Base-by-base conservation (phyloP, 2,113 vertebrate species). In the Catagonus wagneri region DNA sequence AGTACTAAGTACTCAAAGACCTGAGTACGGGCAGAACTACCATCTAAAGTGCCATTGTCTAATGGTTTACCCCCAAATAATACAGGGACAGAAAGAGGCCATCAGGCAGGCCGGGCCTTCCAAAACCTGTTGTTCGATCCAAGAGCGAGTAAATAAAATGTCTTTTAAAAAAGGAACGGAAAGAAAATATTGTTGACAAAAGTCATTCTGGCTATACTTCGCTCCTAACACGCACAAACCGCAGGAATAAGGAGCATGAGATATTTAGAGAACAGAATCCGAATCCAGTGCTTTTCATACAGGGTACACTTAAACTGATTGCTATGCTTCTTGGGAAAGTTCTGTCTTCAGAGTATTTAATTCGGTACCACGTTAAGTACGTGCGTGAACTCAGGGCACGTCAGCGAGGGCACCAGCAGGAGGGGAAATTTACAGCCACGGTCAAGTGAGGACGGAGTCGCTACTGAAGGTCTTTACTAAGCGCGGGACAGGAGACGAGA, bases 341-440 rank as follows among this genome's bases (percentile, higher is more conserved):
- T 10, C 63, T 34, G 52, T 68, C 16, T 88, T 68, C 17, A 54
- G 34, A 74, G 44, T 27, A 27, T 36, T 78, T 54, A 76, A 79
- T n/a, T n/a, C 32, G 13, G 22, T 23, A 32, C 6, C 23, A 85
- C 29, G 52, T 52, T 52, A 29, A 89, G 29, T 15, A 0, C 23
- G 4, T 6, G 7, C 19, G 56, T n/a, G 36, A 22, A 4, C 52
- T 39, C 22, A 27, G 65, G 1, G 14, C 12, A 0, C 4, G 0
- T 25, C 15, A 58, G 5, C 1, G 44, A 81, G 14, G 9, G 4
- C 10, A 2, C 4, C 8, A 16, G 27, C 17, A n/a, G 86, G 58
- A 89, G 65, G 7, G 5, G 19, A 60, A 23, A 39, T 10, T 7
- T 9, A 1, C 0, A 2, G 11, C 6, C 0, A 0, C 14, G 39